Conservation (phyloP, 1,140 invertebrate species). For the Dufourea novaeangliae region DNA sequence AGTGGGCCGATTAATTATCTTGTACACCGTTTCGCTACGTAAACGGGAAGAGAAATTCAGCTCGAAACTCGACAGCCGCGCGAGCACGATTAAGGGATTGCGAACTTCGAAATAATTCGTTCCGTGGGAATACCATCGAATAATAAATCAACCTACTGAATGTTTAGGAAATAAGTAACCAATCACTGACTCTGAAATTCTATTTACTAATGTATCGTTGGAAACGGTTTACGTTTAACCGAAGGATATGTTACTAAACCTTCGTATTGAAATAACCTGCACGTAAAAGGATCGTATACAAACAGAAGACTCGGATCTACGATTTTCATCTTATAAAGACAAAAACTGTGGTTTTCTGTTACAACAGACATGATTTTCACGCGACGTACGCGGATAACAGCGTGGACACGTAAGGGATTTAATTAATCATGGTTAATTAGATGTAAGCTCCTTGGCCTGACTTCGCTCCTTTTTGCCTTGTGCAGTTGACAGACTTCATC, state of each 20-base stretch:
- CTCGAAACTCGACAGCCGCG: background rate
- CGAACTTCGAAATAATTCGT: background rate
- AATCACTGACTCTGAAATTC: background rate
- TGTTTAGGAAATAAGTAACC: background rate
- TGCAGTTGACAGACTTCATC: slow-evolving; percentile 61
- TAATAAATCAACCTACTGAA: too few relatives aligned
- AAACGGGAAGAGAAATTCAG: slow-evolving; percentile 29
- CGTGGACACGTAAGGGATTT: slow-evolving; percentile 38
- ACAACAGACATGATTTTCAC: background rate
- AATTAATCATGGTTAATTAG: slow-evolving; percentile 66
- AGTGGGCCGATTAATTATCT: slow-evolving; percentile 42
- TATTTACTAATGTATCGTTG: background rate
- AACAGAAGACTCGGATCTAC: too few relatives aligned
- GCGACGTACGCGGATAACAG: background rate
- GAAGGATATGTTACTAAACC: too few relatives aligned
- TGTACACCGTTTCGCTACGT: background rate
- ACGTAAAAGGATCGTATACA: too few relatives aligned
- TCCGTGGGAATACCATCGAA: too few relatives aligned
- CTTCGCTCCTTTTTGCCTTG: slow-evolving; percentile 61
- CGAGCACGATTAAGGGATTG: background rate
- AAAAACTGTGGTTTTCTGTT: background rate
- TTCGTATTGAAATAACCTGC: too few relatives aligned
- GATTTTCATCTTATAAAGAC: too few relatives aligned
- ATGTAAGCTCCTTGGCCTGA: slow-evolving; percentile 64
- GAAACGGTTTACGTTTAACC: too few relatives aligned